Conservation (phyloP, 2,113 vertebrate species). For the Columba livia region DNA sequence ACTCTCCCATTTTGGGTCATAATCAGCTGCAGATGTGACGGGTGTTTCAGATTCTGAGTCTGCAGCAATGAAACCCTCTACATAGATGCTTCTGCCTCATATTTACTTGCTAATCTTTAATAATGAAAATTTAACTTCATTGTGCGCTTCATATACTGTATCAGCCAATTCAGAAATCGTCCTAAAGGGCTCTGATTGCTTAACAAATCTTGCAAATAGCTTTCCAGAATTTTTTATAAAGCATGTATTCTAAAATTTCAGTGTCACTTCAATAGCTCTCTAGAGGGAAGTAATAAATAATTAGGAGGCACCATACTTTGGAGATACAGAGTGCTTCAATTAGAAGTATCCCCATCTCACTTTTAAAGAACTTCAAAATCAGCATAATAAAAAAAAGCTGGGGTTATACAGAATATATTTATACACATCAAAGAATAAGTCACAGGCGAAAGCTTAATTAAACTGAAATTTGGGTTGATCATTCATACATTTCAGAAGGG, state of each 20-base stretch:
- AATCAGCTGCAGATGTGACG: conserved; percentile 38
- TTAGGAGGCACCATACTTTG: conserved; percentile 17
- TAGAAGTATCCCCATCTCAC: conserved; percentile 32
- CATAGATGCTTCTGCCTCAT: conserved; percentile 14
- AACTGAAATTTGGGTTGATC: conserved; percentile 44
- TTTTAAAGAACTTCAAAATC: conserved; percentile 53
- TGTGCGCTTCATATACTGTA: not conserved
- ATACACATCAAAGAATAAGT: conserved; percentile 55
- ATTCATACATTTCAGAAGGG: conserved; percentile 30
- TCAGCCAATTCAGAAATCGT: conserved; percentile 31
- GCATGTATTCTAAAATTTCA: conserved; percentile 3
- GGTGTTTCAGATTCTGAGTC: not conserved
- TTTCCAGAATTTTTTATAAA: conserved; percentile 18
- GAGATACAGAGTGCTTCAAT: conserved; percentile 45
- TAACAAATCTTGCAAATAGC: conserved; percentile 49
- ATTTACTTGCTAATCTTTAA: conserved; percentile 63
- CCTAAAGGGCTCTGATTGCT: conserved; percentile 53
- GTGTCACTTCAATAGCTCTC: conserved; percentile 38
- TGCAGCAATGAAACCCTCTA: not conserved
- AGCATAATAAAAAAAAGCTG: conserved; percentile 8
- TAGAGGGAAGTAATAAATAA: conserved; percentile 52
- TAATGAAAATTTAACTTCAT: conserved; percentile 58
- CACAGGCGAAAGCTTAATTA: conserved; percentile 56
- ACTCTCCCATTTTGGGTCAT: not conserved
- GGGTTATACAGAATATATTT: conserved; percentile 55